A percentile compares a stretch with the other conserved stretches of the same genome.
These are phyloP conservation scores for Drosophila fulvimacula DNA, from an alignment of 2,888 invertebrate species.

Conservation along the genomic window DNA sequence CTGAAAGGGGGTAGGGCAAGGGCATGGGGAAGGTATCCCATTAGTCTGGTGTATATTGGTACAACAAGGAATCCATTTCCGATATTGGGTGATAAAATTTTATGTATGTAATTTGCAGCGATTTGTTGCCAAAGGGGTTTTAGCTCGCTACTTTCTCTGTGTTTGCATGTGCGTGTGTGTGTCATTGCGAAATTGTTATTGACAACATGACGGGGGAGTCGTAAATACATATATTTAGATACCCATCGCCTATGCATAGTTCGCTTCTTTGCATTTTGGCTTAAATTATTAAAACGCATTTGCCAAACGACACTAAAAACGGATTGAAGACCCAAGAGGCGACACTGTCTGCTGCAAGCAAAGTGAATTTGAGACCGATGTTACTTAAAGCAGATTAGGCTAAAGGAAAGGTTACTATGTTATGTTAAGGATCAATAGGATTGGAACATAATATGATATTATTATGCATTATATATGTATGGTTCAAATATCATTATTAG, in stretches of 20 bases:
- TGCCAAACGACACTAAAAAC: conserved; percentile 52
- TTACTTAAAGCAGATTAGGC: not conserved
- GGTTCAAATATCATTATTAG: not conserved
- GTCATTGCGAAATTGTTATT: conserved; percentile 75
- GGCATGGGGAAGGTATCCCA: conserved; percentile 36
- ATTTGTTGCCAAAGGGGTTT: conserved; percentile 66
- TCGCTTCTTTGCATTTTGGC: conserved; percentile 47
- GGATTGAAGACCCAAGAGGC: conserved; percentile 39
- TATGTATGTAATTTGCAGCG: conserved; percentile 80
- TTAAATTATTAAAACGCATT: conserved; percentile 77
- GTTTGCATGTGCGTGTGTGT: conserved; percentile 13
- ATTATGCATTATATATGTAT: not conserved
- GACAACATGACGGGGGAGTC: conserved; percentile 69
- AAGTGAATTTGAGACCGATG: conserved; percentile 8
- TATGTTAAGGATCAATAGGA: not conserved
- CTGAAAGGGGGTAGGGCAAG: conserved; percentile 2
- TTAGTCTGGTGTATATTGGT: conserved; percentile 67
- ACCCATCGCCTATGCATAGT: conserved; percentile 43
- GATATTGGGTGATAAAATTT: conserved; percentile 81
- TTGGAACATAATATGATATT: not conserved
- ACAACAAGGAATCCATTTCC: conserved; percentile 77
- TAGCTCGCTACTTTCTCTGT: conserved; percentile 11
- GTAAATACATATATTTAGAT: conserved; percentile 66
- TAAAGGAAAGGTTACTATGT: not conserved
- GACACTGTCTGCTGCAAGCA: conserved; percentile 34